Percentiles rank a stretch among this genome's conserved stretches.
phyloP scores from a whole-genome alignment of 1,140 invertebrate species.

The Drosophila littoralis region DNA sequence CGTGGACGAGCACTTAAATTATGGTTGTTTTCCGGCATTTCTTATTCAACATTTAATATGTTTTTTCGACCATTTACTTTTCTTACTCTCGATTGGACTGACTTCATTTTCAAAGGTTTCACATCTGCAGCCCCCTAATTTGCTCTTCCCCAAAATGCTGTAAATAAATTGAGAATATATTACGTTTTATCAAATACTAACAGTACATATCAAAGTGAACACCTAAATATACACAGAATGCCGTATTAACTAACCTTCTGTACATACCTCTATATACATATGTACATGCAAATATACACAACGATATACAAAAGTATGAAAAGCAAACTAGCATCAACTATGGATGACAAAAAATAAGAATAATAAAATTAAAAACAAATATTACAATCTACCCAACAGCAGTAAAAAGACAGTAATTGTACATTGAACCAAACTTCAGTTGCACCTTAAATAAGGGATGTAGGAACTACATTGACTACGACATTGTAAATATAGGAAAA shows the following conservation, averaged over 20 bases:
- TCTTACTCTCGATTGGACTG: neutral
- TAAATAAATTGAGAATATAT: conserved; percentile 53
- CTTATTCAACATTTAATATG: neutral
- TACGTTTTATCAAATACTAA: conserved; percentile 66
- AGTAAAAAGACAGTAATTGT: conserved; percentile 37
- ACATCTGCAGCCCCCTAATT: conserved; percentile 20
- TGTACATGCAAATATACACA: conserved; percentile 53
- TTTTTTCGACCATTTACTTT: neutral
- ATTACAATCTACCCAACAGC: conserved; percentile 23
- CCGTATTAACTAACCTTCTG: conserved; percentile 63
- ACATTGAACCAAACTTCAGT: conserved; percentile 62
- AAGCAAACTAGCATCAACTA: neutral
- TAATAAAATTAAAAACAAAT: conserved; percentile 5
- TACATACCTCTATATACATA: conserved; percentile 72
- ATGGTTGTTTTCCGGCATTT: conserved; percentile 21
- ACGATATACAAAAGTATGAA: conserved; percentile 51
- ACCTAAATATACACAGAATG: conserved; percentile 75
- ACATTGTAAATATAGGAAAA: conserved; percentile 57
- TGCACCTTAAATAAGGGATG: conserved; percentile 60
- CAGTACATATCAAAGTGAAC: conserved; percentile 81
- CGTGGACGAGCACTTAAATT: conserved; percentile 47
- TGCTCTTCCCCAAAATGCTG: conserved; percentile 7
- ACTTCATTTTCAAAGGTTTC: conserved; percentile 66
- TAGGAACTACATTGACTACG: conserved; percentile 45
- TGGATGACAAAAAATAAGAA: neutral